Evolutionary conservation across 2,797 vertebrate species (phyloP).

Genomic region (Cuculus canorus): DNA sequence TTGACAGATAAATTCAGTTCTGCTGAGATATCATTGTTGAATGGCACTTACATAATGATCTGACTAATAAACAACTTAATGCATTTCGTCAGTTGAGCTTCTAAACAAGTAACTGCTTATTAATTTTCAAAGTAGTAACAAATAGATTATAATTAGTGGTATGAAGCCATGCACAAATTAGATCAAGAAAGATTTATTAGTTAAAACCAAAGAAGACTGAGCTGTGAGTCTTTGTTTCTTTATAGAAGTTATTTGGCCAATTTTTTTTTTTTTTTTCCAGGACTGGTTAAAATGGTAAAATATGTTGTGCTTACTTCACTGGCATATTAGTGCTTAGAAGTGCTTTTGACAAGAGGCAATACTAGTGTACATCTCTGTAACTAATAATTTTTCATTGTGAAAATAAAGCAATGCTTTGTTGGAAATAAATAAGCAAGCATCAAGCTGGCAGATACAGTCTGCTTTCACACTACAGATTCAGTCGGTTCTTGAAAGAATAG

Average conservation of each 20-base stretch:
- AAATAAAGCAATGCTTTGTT: background rate
- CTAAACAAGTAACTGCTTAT: background rate
- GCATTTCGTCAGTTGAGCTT: background rate
- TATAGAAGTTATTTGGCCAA: background rate
- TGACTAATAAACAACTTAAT: background rate
- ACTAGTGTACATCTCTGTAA: background rate
- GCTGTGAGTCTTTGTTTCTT: background rate
- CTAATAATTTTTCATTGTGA: background rate
- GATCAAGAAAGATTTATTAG: background rate
- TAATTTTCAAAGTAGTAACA: background rate
- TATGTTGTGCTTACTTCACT: background rate
- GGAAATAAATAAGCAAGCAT: background rate
- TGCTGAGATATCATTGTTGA: conserved; percentile 18
- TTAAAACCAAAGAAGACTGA: background rate
- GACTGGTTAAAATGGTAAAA: background rate
- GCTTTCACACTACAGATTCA: background rate
- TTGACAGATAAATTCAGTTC: background rate
- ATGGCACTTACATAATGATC: background rate
- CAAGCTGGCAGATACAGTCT: background rate
- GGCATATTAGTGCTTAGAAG: background rate
- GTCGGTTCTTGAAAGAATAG: background rate
- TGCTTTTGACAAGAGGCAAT: background rate
- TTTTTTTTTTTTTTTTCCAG: background rate
- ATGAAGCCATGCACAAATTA: background rate
- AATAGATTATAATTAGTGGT: background rate